Evolutionary conservation across 64 coral and sea anemone genomes (phyloP).

Genomic region (Porites australiensis): DNA sequence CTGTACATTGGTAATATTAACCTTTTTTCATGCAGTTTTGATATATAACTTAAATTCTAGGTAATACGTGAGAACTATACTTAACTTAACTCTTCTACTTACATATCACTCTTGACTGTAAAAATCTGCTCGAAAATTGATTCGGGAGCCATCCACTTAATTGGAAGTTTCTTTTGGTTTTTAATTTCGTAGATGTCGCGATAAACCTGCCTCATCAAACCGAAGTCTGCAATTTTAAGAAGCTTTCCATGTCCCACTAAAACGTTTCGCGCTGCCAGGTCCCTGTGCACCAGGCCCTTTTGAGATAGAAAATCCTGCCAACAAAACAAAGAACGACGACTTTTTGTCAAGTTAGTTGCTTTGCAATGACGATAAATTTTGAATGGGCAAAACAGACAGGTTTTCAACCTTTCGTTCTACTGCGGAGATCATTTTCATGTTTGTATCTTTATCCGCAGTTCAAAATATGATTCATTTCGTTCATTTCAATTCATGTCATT

Average conservation of each 20-base stretch:
- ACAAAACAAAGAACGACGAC: not conserved
- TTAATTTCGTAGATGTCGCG: constrained; percentile 30
- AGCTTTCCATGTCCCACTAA: constrained; percentile 30
- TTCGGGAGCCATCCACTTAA: constrained; percentile 64
- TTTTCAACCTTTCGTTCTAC: too few species aligned
- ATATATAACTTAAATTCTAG: too few species aligned
- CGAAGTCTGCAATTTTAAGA: constrained; percentile 53
- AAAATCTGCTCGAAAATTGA: constrained; percentile 57
- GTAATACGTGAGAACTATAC: too few species aligned
- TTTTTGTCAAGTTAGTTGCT: too few species aligned
- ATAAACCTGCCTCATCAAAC: constrained; percentile 49
- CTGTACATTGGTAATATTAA: too few species aligned
- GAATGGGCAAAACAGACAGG: too few species aligned
- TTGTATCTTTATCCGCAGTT: too few species aligned
- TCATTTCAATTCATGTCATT: too few species aligned
- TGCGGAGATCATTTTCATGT: too few species aligned
- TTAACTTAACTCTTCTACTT: not conserved
- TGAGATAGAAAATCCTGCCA: constrained; percentile 29
- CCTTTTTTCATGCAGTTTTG: too few species aligned
- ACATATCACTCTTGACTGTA: constrained; percentile 54
- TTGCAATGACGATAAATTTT: too few species aligned
- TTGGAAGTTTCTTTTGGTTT: constrained; percentile 20
- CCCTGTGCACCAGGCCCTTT: constrained; percentile 59
- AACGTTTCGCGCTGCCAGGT: constrained; percentile 53
- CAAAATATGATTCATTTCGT: too few species aligned